Percentiles rank a stretch among this genome's conserved stretches.
These are phyloP conservation scores for Nycticryphes semicollaris DNA, from an alignment of 2,113 vertebrate species.

Conservation along the genomic window DNA sequence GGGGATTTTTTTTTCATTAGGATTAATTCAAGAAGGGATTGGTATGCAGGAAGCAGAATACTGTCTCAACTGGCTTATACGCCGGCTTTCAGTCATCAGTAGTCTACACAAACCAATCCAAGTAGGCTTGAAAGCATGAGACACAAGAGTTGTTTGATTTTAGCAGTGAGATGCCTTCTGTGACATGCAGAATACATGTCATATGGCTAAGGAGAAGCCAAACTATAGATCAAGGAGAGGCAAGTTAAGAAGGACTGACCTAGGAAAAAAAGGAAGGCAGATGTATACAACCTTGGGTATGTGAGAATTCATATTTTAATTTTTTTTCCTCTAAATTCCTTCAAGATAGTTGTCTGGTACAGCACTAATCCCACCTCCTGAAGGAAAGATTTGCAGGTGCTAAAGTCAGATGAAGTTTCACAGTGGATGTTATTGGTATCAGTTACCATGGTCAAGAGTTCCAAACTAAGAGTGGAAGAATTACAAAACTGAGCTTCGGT, in stretches of 20 bases:
- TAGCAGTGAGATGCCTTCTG: not conserved
- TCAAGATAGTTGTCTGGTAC: not conserved
- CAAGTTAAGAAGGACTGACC: not conserved
- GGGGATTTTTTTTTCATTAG: not conserved
- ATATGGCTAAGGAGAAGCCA: not conserved
- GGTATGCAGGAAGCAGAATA: not conserved
- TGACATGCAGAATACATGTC: not conserved
- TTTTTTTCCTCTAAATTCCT: not conserved
- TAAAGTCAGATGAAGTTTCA: not conserved
- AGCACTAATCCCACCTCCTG: not conserved
- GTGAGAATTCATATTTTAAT: not conserved
- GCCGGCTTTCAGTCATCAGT: not conserved
- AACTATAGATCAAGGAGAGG: not conserved
- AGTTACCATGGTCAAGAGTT: not conserved
- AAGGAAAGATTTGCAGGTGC: not conserved
- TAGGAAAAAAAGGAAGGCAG: not conserved
- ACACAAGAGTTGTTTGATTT: not conserved
- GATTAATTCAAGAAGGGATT: constrained; percentile 16
- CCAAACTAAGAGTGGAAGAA: not conserved
- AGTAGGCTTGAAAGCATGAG: not conserved
- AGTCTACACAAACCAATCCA: not conserved
- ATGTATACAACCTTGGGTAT: not conserved
- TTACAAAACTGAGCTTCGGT: not conserved
- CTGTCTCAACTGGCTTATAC: not conserved
- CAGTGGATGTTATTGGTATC: not conserved